phyloP scores from a whole-genome alignment of 2,888 invertebrate genomes.

The Pherbina coryleti region DNA sequence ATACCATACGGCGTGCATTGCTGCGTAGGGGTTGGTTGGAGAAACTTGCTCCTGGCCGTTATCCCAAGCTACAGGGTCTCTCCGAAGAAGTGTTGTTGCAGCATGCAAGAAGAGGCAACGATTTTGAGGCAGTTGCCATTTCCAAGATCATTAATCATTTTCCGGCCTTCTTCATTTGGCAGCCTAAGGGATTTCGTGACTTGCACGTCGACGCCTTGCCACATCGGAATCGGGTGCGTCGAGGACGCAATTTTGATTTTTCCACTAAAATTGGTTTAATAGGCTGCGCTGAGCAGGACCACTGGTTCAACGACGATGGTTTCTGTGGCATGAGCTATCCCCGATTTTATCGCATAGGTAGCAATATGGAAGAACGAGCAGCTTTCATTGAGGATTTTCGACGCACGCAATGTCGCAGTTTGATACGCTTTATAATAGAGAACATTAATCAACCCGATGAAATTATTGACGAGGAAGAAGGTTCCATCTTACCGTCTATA shows the following conservation, averaged over 20 bases:
- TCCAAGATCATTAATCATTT: conserved; percentile 75
- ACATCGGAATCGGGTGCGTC: conserved; percentile 62
- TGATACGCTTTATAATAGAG: conserved; percentile 73
- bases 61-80: conserved; percentile 61
- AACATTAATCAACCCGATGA: conserved; percentile 43
- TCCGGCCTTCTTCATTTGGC: conserved; percentile 82
- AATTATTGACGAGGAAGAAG: conserved; percentile 70
- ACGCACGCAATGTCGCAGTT: conserved; percentile 81
- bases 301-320: conserved; percentile 62
- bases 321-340: conserved; percentile 75
- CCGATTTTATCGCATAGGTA: conserved; percentile 71
- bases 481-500: conserved; percentile 67
- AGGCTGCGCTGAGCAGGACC: conserved; percentile 63
- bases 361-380: conserved; percentile 59
- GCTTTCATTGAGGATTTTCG: conserved; percentile 75
- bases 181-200: conserved; percentile 67
- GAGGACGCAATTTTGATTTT: conserved; percentile 65
- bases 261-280: conserved; percentile 71
- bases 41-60: conserved; percentile 71
- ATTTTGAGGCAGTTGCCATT: conserved; percentile 69
- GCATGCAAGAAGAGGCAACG: conserved; percentile 62
- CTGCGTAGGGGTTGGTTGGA: conserved; percentile 81
- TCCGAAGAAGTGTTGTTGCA: conserved; percentile 59
- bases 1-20: conserved; percentile 70
- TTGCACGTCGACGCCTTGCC: conserved; percentile 57